Percentiles rank a stretch among this genome's conserved stretches.
These are phyloP conservation scores for Azemiops feae DNA, from an alignment of 2,113 vertebrate species.

Conservation along the genomic window DNA sequence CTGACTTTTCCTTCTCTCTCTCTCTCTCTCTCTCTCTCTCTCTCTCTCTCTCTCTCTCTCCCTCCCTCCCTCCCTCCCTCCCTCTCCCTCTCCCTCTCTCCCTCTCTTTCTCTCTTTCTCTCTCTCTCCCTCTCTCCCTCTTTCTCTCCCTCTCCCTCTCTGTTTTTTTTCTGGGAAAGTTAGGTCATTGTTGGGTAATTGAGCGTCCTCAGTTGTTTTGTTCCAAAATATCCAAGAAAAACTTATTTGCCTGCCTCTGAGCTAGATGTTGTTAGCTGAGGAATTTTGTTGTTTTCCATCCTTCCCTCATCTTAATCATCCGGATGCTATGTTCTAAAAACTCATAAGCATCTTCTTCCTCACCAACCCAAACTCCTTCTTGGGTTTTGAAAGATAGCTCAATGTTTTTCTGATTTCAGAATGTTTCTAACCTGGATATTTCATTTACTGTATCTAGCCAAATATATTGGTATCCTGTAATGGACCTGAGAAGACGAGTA, in stretches of 20 bases:
- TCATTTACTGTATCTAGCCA: neutral
- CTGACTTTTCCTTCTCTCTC: neutral
- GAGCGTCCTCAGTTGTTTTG: neutral
- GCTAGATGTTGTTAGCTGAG: neutral
- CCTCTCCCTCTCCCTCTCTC: neutral
- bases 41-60: too few relatives aligned
- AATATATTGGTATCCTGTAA: neutral
- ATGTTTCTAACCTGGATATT: neutral
- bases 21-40: neutral
- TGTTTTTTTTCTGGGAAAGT: neutral
- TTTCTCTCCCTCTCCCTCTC: rapidly evolving
- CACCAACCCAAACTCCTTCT: neutral
- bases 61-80: too few relatives aligned
- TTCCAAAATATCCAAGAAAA: neutral
- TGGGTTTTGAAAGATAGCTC: neutral
- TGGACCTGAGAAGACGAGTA: neutral
- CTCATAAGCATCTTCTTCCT: neutral
- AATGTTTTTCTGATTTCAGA: neutral
- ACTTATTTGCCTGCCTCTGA: neutral
- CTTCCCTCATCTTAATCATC: neutral
- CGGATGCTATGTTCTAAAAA: neutral
- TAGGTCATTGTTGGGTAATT: neutral
- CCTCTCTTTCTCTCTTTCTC: neutral
- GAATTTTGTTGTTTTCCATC: neutral
- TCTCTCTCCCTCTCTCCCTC: neutral